Conservation (phyloP, 2,888 invertebrate genomes). For the Zygothrica quintamaculata region DNA sequence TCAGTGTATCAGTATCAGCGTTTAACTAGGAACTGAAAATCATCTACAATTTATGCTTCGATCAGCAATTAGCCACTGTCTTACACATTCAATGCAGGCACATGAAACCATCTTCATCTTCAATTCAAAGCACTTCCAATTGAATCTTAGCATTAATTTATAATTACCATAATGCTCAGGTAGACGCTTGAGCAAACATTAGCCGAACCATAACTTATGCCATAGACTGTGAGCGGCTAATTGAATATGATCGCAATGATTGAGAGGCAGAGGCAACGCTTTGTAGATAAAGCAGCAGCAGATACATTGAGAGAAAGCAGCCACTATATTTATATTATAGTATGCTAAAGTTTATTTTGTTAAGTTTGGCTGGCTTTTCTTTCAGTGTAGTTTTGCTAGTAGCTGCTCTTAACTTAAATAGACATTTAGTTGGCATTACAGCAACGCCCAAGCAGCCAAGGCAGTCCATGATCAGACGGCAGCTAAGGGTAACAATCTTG, state of each 20-base stretch:
- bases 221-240: slow-evolving; percentile 38
- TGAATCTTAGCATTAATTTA: slow-evolving; percentile 22
- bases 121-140: too few relatives aligned
- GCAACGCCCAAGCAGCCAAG: slow-evolving; percentile 44
- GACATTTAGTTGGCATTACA: slow-evolving; percentile 64
- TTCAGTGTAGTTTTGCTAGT: slow-evolving; percentile 3
- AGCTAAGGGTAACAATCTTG: slow-evolving; percentile 31
- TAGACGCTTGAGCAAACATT: slow-evolving; percentile 8
- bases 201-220: slow-evolving; percentile 25
- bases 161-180: slow-evolving; percentile 29
- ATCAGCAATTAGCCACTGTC: slow-evolving; percentile 44
- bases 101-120: too few relatives aligned
- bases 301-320: not conserved
- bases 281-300: not conserved
- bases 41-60: slow-evolving; percentile 2
- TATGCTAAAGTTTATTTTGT: too few relatives aligned
- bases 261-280: not conserved
- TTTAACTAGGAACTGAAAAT: slow-evolving; percentile 11
- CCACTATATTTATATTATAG: too few relatives aligned
- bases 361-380: not conserved
- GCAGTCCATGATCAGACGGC: not conserved
- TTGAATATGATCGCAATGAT: slow-evolving; percentile 68
- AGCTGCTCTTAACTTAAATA: slow-evolving; percentile 56
- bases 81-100: slow-evolving; percentile 53
- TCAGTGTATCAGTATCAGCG: slow-evolving; percentile 52